Evolutionary conservation across 2,113 vertebrate genomes (phyloP).

Genomic region (Nothocercus julius): DNA sequence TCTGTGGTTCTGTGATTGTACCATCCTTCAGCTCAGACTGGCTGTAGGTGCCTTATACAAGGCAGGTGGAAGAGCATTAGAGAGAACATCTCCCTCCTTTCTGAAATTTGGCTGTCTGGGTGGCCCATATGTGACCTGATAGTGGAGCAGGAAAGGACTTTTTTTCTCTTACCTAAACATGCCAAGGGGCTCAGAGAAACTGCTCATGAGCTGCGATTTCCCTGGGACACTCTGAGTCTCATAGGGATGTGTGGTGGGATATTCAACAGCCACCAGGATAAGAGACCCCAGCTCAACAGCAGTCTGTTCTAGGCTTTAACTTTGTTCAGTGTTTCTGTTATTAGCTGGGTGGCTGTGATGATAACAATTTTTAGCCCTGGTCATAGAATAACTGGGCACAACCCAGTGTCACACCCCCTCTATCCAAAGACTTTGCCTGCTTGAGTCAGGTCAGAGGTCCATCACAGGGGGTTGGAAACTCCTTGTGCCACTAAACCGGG

Average conservation of each 20-base stretch:
- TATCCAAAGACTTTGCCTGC: accelerated
- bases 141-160: background rate
- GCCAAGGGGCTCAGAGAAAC: background rate
- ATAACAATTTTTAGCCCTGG: background rate
- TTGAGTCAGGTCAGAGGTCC: background rate
- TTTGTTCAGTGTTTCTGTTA: background rate
- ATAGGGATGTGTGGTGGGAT: background rate
- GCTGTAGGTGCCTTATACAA: background rate
- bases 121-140: background rate
- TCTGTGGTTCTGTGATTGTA: no score
- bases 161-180: accelerated
- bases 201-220: background rate
- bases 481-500: background rate
- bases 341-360: background rate
- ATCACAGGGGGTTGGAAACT: background rate
- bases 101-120: background rate
- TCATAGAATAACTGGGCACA: background rate
- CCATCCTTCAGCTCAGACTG: background rate
- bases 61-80: background rate
- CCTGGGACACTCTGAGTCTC: background rate
- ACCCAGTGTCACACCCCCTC: background rate
- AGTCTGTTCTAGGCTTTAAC: background rate
- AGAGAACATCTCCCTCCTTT: background rate
- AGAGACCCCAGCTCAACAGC: background rate
- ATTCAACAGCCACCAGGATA: background rate